Evolutionary conservation across 2,797 vertebrate species (phyloP).

Genomic region (Parauchenoglanis ngamensis): DNA sequence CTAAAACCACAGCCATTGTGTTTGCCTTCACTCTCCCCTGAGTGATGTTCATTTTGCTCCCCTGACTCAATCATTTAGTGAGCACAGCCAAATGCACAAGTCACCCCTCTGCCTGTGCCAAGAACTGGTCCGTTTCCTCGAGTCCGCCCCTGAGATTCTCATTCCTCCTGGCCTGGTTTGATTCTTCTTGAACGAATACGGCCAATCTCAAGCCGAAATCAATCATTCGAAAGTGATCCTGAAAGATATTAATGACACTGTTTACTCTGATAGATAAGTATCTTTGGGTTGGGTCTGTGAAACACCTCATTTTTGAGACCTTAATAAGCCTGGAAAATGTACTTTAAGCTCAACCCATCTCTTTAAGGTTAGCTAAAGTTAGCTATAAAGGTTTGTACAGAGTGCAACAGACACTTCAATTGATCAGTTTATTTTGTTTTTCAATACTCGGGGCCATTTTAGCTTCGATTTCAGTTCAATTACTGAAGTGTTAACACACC

Average conservation of each 20-base stretch:
- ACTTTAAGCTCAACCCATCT: background rate
- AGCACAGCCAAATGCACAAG: conserved; percentile 25
- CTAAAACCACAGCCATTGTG: background rate
- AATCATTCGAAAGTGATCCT: conserved; percentile 39
- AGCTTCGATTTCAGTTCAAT: background rate
- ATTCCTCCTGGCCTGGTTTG: background rate
- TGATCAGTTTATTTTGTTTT: background rate
- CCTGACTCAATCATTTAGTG: conserved; percentile 32
- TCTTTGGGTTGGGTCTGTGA: conserved; percentile 58
- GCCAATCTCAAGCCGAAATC: background rate
- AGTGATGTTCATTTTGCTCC: conserved; percentile 18
- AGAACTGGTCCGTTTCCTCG: conserved; percentile 3
- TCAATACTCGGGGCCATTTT: background rate
- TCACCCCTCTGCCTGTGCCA: conserved; percentile 3
- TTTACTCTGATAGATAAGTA: conserved; percentile 60
- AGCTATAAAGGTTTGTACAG: background rate
- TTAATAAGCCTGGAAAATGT: background rate
- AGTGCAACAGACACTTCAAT: background rate
- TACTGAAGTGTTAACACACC: background rate
- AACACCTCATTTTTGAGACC: background rate
- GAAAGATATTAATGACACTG: conserved; percentile 63
- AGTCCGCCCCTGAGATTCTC: background rate
- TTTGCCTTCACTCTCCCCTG: conserved; percentile 29
- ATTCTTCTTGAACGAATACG: conserved; percentile 18
- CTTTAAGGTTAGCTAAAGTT: background rate